Evolutionary conservation across 2,797 vertebrate genomes (phyloP).

Genomic region (Triplophysa yarkandensis): DNA sequence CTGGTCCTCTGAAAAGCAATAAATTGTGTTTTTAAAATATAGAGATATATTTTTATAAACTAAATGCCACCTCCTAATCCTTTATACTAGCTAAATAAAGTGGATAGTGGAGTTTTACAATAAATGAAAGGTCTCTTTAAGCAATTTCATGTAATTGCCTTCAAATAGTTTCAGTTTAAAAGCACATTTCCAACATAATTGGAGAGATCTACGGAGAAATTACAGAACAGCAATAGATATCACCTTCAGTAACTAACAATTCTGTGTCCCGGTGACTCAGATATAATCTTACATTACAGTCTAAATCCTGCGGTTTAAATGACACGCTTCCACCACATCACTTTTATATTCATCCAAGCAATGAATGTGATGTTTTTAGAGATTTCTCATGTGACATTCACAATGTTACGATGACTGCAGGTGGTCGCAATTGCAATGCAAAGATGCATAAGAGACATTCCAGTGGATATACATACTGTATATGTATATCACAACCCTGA

Average conservation of each 20-base stretch:
- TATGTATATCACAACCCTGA: too few relatives aligned
- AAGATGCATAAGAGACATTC: background rate
- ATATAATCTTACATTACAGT: background rate
- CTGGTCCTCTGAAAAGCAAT: too few relatives aligned
- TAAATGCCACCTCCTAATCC: background rate
- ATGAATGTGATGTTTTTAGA: background rate
- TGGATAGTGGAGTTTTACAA: background rate
- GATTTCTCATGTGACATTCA: background rate
- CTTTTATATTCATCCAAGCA: background rate
- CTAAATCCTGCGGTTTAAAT: background rate
- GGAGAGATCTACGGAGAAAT: conserved; percentile 5
- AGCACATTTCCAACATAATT: conserved; percentile 11
- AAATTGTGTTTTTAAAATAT: background rate
- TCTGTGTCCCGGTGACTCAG: background rate
- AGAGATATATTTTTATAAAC: background rate
- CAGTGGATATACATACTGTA: background rate
- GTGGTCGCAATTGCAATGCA: background rate
- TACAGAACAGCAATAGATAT: conserved; percentile 6
- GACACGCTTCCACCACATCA: background rate
- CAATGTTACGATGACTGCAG: background rate
- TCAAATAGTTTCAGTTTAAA: conserved; percentile 17
- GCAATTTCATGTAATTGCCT: conserved; percentile 4
- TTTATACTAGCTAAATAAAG: background rate
- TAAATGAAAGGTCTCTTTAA: background rate
- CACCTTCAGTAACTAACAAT: background rate